Conservation (phyloP, 2,113 vertebrate genomes). For the Coregonus clupeaformis region DNA sequence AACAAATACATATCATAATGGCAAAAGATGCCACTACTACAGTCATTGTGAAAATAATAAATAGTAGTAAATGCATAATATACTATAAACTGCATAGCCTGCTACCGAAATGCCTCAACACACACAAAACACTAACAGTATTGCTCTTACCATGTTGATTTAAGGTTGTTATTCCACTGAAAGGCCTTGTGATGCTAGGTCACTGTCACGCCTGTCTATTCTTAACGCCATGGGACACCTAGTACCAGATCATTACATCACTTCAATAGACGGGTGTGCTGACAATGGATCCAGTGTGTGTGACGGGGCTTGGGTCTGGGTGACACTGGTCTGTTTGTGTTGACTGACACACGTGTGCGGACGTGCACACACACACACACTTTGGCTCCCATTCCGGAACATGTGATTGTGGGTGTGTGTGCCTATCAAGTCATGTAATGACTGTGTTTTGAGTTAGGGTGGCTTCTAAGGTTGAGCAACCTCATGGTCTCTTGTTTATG, state of each 20-base stretch:
- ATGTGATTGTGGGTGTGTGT: no score
- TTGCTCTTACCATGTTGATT: conserved; percentile 56
- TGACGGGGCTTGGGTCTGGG: not conserved
- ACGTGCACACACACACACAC: not conserved
- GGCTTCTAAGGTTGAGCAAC: no score
- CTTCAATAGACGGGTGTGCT: conserved; percentile 8
- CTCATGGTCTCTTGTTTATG: no score
- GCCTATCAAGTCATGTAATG: no score
- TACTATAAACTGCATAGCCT: not conserved
- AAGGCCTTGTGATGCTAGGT: no score
- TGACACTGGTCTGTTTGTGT: conserved; percentile 24
- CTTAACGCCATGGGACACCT: conserved; percentile 44
- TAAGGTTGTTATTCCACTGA: conserved; percentile 7
- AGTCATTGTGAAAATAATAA: not conserved
- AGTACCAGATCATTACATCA: conserved; percentile 60
- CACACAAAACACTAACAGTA: not conserved
- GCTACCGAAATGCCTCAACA: no score
- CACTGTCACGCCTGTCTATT: conserved; percentile 1
- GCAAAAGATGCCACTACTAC: no score
- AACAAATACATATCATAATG: conserved; percentile 15
- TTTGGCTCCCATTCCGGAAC: not conserved
- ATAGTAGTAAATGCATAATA: not conserved
- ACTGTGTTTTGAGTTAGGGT: no score
- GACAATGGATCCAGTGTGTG: conserved; percentile 63
- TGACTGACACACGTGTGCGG: conserved; percentile 11